These are phyloP conservation scores for Egretta garzetta DNA, from an alignment of 2,113 vertebrate genomes.

Conservation along the genomic window DNA sequence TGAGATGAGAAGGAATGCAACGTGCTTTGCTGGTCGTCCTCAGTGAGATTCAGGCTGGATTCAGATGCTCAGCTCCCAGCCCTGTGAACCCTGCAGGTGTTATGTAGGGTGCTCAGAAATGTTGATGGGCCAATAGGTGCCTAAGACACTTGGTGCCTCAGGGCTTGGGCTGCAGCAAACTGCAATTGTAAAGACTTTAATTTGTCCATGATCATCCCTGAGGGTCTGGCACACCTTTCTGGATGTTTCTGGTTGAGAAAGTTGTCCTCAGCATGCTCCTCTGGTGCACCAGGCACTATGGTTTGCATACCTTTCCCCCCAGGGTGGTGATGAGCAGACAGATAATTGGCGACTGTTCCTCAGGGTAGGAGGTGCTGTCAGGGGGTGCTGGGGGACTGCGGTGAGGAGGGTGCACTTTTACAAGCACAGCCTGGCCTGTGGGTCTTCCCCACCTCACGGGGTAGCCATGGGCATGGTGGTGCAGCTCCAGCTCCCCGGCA, in stretches of 20 bases:
- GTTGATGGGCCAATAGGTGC: background rate
- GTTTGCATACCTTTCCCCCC: slow-evolving; percentile 25
- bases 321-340: background rate
- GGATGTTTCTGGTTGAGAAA: background rate
- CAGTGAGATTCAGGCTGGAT: background rate
- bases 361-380: background rate
- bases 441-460: background rate
- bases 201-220: background rate
- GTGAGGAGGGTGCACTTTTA: background rate
- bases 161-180: background rate
- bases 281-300: background rate
- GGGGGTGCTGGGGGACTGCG: background rate
- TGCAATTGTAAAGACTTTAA: slow-evolving; percentile 9
- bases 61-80: background rate
- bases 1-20: background rate
- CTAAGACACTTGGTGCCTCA: background rate
- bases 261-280: background rate
- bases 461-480: background rate
- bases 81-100: background rate
- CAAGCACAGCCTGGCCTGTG: background rate
- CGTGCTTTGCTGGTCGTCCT: background rate
- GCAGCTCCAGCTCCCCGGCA: background rate
- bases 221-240: background rate
- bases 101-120: background rate
- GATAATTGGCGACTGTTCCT: background rate